Percentiles rank a stretch among this genome's conserved stretches.
phyloP scores from a whole-genome alignment of 2,797 vertebrate species.

The Carapus acus region DNA sequence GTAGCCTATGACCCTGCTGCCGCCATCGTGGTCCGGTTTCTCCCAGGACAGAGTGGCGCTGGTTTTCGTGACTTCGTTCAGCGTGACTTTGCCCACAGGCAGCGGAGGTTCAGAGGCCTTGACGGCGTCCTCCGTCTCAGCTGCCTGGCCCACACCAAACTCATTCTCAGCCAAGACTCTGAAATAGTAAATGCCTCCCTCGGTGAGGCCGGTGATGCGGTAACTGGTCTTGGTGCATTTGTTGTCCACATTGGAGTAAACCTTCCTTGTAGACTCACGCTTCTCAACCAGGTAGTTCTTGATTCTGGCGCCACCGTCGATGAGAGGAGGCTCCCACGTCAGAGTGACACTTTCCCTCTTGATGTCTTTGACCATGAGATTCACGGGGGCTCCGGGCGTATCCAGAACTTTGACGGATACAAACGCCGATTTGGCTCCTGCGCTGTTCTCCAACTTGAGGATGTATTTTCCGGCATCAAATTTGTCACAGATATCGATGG shows the following conservation, averaged over 20 bases:
- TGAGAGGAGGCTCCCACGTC: constrained; percentile 91
- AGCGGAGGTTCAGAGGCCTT: constrained; percentile 94
- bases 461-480: constrained; percentile 95
- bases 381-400: constrained; percentile 89
- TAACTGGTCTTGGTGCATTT: constrained; percentile 95
- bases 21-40: constrained; percentile 96
- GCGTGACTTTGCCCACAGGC: constrained; percentile 88
- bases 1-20: constrained; percentile 93
- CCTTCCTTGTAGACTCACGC: constrained; percentile 91
- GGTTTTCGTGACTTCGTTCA: constrained; percentile 91
- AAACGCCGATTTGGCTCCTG: constrained; percentile 92
- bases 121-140: constrained; percentile 82
- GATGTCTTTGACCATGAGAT: constrained; percentile 87
- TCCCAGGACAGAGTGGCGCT: constrained; percentile 90
- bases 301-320: constrained; percentile 93
- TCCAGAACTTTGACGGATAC: constrained; percentile 95
- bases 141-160: constrained; percentile 86
- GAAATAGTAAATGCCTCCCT: constrained; percentile 93
- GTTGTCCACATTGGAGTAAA: constrained; percentile 87
- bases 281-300: constrained; percentile 97
- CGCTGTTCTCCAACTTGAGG: constrained; percentile 91
- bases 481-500: constrained; percentile 91
- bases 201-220: constrained; percentile 87
- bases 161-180: constrained; percentile 98
- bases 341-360: constrained; percentile 86